Evolutionary conservation across 2,113 vertebrate genomes (phyloP).

Genomic region (Spea bombifrons): DNA sequence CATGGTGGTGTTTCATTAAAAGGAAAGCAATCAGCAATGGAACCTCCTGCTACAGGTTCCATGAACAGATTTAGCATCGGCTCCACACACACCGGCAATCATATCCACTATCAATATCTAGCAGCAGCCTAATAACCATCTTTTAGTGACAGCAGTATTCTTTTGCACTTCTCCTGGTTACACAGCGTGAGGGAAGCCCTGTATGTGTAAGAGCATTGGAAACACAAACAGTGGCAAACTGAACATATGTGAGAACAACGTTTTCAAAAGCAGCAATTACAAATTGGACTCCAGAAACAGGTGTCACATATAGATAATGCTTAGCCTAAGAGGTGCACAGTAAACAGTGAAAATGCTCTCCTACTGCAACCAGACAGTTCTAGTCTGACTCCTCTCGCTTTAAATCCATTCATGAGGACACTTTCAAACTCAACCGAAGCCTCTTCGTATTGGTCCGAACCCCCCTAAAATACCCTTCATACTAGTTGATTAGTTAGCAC

Average conservation of each 20-base stretch:
- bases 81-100: slow-evolving; percentile 6
- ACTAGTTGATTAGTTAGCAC: slow-evolving; percentile 1
- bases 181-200: slow-evolving; percentile 3
- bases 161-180: not conserved
- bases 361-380: slow-evolving; percentile 24
- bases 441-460: not conserved
- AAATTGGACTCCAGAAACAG: not conserved
- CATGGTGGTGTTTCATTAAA: slow-evolving; percentile 7
- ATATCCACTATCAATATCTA: slow-evolving; percentile 21
- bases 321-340: not conserved
- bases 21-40: not conserved
- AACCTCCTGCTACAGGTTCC: slow-evolving; percentile 2
- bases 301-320: not conserved
- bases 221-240: slow-evolving; percentile 7
- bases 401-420: slow-evolving; percentile 10
- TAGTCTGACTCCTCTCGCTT: slow-evolving; percentile 5
- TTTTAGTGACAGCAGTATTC: not conserved
- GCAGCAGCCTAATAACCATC: not conserved
- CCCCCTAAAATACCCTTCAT: not conserved
- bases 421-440: not conserved
- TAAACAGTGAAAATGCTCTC: not conserved
- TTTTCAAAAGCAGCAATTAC: not conserved
- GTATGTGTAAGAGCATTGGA: not conserved
- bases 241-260: slow-evolving; percentile 5
- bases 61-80: slow-evolving; percentile 5